phyloP scores from a whole-genome alignment of 2,113 vertebrate species.

The Petroica traversi region DNA sequence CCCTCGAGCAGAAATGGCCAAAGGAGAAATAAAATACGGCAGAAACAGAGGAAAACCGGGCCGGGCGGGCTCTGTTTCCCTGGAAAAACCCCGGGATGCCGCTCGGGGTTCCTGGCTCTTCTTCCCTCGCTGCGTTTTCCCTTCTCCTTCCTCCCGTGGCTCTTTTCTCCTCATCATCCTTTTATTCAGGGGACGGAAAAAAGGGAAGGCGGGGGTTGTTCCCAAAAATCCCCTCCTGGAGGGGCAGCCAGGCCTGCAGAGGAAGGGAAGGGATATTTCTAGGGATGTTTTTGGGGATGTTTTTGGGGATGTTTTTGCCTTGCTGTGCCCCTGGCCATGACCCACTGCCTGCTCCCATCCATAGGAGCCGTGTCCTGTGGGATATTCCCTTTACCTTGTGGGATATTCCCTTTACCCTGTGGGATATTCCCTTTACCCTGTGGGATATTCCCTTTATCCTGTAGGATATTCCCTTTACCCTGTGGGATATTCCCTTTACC shows the following conservation, averaged over 20 bases:
- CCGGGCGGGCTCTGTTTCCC: neutral
- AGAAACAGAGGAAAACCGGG: neutral
- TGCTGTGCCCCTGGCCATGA: fast-evolving
- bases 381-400: neutral
- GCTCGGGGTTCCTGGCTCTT: neutral
- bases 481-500: no score
- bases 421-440: no score
- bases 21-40: neutral
- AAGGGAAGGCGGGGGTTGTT: fast-evolving
- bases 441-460: no score
- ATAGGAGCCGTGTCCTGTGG: neutral
- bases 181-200: neutral
- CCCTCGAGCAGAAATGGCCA: neutral
- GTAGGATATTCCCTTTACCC: no score
- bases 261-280: fast-evolving
- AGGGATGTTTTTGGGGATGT: no score
- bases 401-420: no score
- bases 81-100: fast-evolving
- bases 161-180: neutral
- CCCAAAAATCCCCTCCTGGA: neutral
- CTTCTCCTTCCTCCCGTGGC: fast-evolving
- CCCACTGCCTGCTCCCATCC: neutral
- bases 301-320: no score
- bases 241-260: fast-evolving
- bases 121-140: fast-evolving